These are phyloP conservation scores for Melanophora roralis DNA, from an alignment of 2,888 invertebrate species.

Conservation along the genomic window DNA sequence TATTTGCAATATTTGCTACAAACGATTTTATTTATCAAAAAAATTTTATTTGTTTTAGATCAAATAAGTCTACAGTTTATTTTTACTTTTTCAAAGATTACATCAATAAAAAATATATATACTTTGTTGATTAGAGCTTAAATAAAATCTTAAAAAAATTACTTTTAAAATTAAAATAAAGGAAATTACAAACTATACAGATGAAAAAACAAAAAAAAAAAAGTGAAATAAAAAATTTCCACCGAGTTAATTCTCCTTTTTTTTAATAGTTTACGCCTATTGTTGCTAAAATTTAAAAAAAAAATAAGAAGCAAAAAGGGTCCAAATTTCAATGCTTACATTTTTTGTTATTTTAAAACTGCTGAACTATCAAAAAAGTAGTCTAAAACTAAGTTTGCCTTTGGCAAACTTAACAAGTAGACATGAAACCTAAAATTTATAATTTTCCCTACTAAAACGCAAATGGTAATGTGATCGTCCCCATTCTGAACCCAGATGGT, in stretches of 20 bases:
- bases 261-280: neutral
- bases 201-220: slow-evolving; percentile 48
- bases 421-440: no score
- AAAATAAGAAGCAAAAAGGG: no score
- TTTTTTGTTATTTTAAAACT: no score
- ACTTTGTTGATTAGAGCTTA: slow-evolving; percentile 22
- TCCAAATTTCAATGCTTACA: no score
- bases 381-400: no score
- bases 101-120: slow-evolving; percentile 25
- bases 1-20: slow-evolving; percentile 34
- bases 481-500: no score
- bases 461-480: no score
- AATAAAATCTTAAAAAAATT: slow-evolving; percentile 25
- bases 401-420: no score
- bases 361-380: no score
- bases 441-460: no score
- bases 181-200: slow-evolving; percentile 57
- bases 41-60: slow-evolving; percentile 29
- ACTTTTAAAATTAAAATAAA: slow-evolving; percentile 31
- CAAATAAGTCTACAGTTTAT: slow-evolving; percentile 49
- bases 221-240: slow-evolving; percentile 38
- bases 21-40: slow-evolving; percentile 39
- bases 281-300: no score
- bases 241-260: neutral
- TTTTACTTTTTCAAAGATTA: slow-evolving; percentile 13